phyloP scores from a whole-genome alignment of 2,888 invertebrate species.

The Fragum whitleyi region DNA sequence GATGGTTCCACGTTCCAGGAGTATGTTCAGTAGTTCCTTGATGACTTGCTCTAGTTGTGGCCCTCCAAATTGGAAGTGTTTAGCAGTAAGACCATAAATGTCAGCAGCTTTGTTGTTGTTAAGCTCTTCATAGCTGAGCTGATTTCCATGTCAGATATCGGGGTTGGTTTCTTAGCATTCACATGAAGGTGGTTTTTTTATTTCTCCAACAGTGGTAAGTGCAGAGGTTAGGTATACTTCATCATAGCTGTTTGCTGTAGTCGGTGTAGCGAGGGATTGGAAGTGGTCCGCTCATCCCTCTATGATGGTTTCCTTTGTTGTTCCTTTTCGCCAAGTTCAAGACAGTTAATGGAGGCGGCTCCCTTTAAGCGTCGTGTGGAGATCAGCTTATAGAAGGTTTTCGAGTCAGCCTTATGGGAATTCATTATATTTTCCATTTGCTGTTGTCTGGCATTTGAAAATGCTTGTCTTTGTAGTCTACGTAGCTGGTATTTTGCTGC shows the following conservation, averaged over 20 bases:
- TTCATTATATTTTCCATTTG: background rate
- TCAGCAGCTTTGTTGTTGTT: conserved; percentile 33
- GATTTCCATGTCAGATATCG: background rate
- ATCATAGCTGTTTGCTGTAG: background rate
- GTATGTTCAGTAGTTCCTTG: background rate
- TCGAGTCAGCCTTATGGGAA: too few relatives aligned
- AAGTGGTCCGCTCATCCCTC: background rate
- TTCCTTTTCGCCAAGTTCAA: too few relatives aligned
- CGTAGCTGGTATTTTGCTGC: background rate
- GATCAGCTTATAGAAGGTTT: too few relatives aligned
- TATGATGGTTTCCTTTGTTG: too few relatives aligned
- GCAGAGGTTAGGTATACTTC: background rate
- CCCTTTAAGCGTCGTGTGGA: too few relatives aligned
- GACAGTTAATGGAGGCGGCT: too few relatives aligned
- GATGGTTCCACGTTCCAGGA: background rate
- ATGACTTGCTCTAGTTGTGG: background rate
- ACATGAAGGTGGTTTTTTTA: background rate
- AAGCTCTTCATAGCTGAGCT: background rate
- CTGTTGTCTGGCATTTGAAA: background rate
- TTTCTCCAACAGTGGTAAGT: background rate
- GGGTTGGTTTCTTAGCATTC: too few relatives aligned
- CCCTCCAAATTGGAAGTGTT: conserved; percentile 27
- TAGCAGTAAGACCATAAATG: background rate
- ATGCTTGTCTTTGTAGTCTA: background rate
- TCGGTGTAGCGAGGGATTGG: background rate